A percentile compares a stretch with the other conserved stretches of the same genome.
phyloP scores from a whole-genome alignment of 2,888 invertebrate genomes.

The Hydriomena furcata region DNA sequence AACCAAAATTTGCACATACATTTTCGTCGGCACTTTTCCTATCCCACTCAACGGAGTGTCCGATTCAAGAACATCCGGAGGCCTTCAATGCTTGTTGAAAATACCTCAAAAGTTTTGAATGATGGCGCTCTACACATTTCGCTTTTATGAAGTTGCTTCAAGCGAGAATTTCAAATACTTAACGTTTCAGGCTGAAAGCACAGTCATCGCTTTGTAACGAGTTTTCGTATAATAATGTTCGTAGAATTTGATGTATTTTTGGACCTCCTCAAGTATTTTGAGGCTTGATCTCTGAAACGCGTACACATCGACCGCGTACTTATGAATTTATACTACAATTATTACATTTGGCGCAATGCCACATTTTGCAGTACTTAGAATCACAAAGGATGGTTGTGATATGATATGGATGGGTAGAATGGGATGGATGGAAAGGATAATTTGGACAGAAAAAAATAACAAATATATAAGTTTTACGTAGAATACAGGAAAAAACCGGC shows the following conservation, averaged over 20 bases:
- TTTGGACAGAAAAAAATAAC: too few relatives aligned
- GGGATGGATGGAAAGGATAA: too few relatives aligned
- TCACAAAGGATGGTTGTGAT: too few relatives aligned
- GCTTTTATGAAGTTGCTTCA: conserved; percentile 50
- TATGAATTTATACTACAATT: too few relatives aligned
- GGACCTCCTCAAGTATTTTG: neutral
- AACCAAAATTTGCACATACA: neutral
- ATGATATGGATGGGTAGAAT: too few relatives aligned
- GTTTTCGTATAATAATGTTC: conserved; percentile 34
- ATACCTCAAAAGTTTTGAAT: conserved; percentile 55
- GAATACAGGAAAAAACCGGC: too few relatives aligned
- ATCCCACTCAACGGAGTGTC: conserved; percentile 8
- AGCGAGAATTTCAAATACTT: conserved; percentile 44
- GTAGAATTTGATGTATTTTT: conserved; percentile 15
- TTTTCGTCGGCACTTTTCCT: conserved; percentile 12
- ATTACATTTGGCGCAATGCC: too few relatives aligned
- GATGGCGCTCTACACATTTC: conserved; percentile 60
- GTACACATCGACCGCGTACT: too few relatives aligned
- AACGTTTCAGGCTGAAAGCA: conserved; percentile 34
- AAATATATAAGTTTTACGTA: too few relatives aligned
- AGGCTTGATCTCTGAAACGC: too few relatives aligned
- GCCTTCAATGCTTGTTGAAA: conserved; percentile 39
- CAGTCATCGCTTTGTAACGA: conserved; percentile 50
- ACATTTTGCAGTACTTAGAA: too few relatives aligned
- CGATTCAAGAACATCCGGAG: conserved; percentile 22